Evolutionary conservation across 2,113 vertebrate species (phyloP).

Genomic region (Mystacornis crossleyi): DNA sequence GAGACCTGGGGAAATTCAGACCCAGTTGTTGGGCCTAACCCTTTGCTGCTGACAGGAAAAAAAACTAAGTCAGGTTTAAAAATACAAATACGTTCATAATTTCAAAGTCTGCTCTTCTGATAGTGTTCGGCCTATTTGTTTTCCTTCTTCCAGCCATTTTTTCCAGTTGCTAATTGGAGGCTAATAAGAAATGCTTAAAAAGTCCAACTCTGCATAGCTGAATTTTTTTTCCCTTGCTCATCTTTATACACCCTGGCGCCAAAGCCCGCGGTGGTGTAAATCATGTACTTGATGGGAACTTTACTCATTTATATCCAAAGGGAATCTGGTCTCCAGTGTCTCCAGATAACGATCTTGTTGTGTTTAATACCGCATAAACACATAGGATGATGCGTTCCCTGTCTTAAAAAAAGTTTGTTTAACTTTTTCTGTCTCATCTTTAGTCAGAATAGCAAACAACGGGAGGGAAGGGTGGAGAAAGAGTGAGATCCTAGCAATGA

Average conservation of each 20-base stretch:
- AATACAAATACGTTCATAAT: rapidly evolving
- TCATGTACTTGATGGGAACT: constrained; percentile 39
- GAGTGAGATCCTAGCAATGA: constrained; percentile 35
- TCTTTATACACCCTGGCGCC: constrained; percentile 35
- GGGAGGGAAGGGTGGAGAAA: constrained; percentile 59
- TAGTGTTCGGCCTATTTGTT: not conserved
- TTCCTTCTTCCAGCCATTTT: not conserved
- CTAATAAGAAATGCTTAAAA: not conserved
- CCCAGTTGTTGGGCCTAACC: rapidly evolving
- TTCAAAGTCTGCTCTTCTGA: not conserved
- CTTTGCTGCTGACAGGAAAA: not conserved
- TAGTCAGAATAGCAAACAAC: constrained; percentile 46
- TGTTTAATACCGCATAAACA: constrained; percentile 57
- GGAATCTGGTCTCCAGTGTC: constrained; percentile 45
- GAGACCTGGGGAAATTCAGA: not conserved
- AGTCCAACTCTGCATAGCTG: not conserved
- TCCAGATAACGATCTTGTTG: constrained; percentile 61
- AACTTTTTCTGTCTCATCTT: constrained; percentile 47
- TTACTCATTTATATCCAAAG: constrained; percentile 42
- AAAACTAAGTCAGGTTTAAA: not conserved
- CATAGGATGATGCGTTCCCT: constrained; percentile 36
- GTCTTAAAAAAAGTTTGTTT: constrained; percentile 48
- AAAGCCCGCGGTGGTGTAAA: not conserved
- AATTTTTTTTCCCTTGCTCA: not conserved
- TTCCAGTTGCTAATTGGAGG: not conserved